phyloP scores from a whole-genome alignment of 2,888 invertebrate species.

The Phrixothrix hirtus region DNA sequence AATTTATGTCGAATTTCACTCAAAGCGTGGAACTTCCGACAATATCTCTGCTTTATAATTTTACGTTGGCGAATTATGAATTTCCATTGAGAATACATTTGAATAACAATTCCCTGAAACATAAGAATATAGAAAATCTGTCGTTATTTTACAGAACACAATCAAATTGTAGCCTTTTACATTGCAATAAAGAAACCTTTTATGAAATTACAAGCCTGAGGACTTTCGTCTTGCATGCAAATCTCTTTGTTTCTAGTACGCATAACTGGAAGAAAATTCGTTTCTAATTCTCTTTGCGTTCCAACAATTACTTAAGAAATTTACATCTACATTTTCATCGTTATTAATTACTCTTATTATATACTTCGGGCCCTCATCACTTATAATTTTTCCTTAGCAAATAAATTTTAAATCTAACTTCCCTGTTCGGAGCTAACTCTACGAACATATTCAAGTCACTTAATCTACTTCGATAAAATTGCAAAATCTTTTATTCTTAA shows the following conservation, averaged over 20 bases:
- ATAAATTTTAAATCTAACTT: too few relatives aligned
- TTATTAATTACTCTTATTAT: not conserved
- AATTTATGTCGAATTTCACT: constrained; percentile 29
- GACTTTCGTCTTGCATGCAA: constrained; percentile 48
- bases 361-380: too few relatives aligned
- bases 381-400: too few relatives aligned
- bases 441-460: too few relatives aligned
- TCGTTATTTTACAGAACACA: constrained; percentile 33
- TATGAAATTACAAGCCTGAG: constrained; percentile 48
- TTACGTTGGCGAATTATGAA: constrained; percentile 18
- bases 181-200: constrained; percentile 43
- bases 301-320: constrained; percentile 23
- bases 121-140: constrained; percentile 27
- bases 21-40: constrained; percentile 15
- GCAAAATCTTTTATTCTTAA: too few relatives aligned
- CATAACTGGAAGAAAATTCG: constrained; percentile 42
- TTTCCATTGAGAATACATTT: constrained; percentile 18
- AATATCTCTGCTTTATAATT: constrained; percentile 21
- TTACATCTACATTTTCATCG: not conserved
- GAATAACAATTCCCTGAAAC: constrained; percentile 16
- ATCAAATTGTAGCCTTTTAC: constrained; percentile 38
- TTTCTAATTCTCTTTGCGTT: constrained; percentile 46
- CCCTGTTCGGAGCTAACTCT: too few relatives aligned
- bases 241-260: constrained; percentile 43
- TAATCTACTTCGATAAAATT: too few relatives aligned